phyloP scores from a whole-genome alignment of 2,888 invertebrate genomes.

The Amblyjoppa proteus region DNA sequence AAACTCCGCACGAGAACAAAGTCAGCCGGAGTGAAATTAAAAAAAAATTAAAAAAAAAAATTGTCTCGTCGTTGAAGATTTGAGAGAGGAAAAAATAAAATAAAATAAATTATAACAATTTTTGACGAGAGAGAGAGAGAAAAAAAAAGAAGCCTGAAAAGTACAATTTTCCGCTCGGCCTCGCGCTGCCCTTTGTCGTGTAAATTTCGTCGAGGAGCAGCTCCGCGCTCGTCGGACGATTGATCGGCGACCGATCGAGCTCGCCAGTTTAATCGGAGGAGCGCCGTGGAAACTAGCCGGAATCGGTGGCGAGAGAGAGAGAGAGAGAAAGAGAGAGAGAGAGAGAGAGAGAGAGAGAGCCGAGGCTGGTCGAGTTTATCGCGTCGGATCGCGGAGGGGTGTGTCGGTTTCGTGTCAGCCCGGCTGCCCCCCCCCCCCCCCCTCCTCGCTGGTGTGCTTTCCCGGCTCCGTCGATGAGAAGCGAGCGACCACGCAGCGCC shows the following conservation, averaged over 20 bases:
- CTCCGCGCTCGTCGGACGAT: not conserved
- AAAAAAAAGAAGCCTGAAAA: not conserved
- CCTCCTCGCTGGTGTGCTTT: not conserved
- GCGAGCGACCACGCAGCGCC: not conserved
- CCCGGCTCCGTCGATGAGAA: not conserved
- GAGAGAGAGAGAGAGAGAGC: no score
- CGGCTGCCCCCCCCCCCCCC: slow-evolving; percentile 1
- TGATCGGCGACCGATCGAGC: not conserved
- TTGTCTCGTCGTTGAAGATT: no score
- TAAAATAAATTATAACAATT: no score
- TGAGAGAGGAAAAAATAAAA: no score
- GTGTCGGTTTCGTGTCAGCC: slow-evolving; percentile 65
- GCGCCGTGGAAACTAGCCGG: not conserved
- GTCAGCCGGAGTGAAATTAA: not conserved
- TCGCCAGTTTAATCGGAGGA: not conserved
- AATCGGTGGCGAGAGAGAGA: slow-evolving; percentile 30
- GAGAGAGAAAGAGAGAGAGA: no score
- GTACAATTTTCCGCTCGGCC: not conserved
- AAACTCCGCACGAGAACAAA: slow-evolving; percentile 22
- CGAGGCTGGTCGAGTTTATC: slow-evolving; percentile 68
- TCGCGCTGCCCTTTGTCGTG: no score
- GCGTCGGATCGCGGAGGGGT: slow-evolving; percentile 67
- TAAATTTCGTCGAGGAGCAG: not conserved
- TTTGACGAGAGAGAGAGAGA: not conserved
- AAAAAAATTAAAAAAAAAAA: slow-evolving; percentile 5